Base-by-base conservation (phyloP, 2,797 vertebrate genomes). In the Tachyglossus aculeatus region DNA sequence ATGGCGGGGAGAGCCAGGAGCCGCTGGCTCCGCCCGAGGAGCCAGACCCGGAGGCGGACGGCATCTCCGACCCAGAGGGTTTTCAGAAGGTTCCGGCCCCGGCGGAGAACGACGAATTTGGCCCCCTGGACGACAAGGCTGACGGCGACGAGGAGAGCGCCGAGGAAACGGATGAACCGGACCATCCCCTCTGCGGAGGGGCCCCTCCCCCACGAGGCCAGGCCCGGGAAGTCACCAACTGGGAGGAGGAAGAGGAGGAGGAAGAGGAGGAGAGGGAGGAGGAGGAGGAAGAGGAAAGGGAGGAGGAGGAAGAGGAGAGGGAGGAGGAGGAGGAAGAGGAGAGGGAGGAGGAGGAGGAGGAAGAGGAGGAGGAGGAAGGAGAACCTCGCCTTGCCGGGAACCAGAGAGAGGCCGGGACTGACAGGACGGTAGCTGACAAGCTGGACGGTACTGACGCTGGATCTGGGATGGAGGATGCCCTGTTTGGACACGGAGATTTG, bases 391-490 rank as follows among this genome's bases (percentile, higher is more conserved):
- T 67, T 34, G 50, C 70, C 27, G 14, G 63, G 4, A 87, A 77
- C 18, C 65, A 41, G 57, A 80, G 84, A 56, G 73, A 78, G 16
- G 89, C 89, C 52, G 41, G 89, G 59, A 87, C 92, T 71, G 85
- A 85, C 38, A 3, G 90, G 38, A 92, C 86, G 83, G 86, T 89
- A 38, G 94, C 93, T 67, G 92, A 93, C 65, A 94, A 95, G 7
- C 86, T 94, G 57, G 94, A 90, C 58, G 91, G 83, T 4, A 80
- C 86, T 0, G 95, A 88, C 2, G 89, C 92, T 52, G 92, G 91
- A 43, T 96, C 94, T 32, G 94, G 93, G 45, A 94, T 95, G 29
- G 91, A 91, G 1, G 93, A 95, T 47, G 90, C 88, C 15, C 69
- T 94, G 15, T 97, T 96, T 54, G 96, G 96, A 50, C 69, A 52